These are phyloP conservation scores for Palythoa caribaeorum DNA, from an alignment of 92 coral and sea anemone species.

Conservation along the genomic window DNA sequence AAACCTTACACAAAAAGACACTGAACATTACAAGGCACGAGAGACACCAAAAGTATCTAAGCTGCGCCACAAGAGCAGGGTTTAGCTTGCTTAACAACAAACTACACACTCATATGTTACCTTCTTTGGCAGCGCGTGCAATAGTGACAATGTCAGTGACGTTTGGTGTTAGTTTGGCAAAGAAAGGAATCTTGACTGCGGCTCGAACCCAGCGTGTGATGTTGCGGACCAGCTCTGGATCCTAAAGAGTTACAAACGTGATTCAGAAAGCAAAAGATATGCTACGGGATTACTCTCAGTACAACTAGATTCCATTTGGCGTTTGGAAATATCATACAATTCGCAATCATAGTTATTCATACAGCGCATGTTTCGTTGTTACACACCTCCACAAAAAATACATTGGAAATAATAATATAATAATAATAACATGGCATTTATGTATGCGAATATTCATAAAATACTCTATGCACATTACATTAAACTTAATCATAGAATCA, in stretches of 20 bases:
- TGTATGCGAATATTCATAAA: too few relatives aligned
- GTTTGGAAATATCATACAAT: too few relatives aligned
- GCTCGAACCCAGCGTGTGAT: slow-evolving; percentile 95
- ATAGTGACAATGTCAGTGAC: slow-evolving; percentile 94
- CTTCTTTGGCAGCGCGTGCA: slow-evolving; percentile 96
- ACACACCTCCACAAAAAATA: too few relatives aligned
- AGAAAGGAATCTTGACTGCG: slow-evolving; percentile 93
- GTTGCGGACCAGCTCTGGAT: slow-evolving; percentile 94
- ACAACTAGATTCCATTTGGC: too few relatives aligned
- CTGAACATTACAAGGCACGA: background rate
- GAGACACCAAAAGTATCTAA: background rate
- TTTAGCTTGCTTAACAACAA: background rate
- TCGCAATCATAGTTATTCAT: too few relatives aligned
- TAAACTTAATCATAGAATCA: too few relatives aligned
- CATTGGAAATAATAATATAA: too few relatives aligned
- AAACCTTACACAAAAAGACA: background rate
- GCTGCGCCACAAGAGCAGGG: background rate
- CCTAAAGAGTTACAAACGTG: slow-evolving; percentile 47
- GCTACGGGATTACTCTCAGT: too few relatives aligned
- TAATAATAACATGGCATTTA: too few relatives aligned
- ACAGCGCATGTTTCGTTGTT: too few relatives aligned
- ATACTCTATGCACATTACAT: too few relatives aligned
- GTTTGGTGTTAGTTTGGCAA: slow-evolving; percentile 98
- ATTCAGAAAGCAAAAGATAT: too few relatives aligned
- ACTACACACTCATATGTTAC: slow-evolving; percentile 30